A percentile compares a stretch with the other conserved stretches of the same genome.
These are phyloP conservation scores for Hipposideros armiger DNA, from an alignment of 2,113 vertebrate species.

Conservation along the genomic window DNA sequence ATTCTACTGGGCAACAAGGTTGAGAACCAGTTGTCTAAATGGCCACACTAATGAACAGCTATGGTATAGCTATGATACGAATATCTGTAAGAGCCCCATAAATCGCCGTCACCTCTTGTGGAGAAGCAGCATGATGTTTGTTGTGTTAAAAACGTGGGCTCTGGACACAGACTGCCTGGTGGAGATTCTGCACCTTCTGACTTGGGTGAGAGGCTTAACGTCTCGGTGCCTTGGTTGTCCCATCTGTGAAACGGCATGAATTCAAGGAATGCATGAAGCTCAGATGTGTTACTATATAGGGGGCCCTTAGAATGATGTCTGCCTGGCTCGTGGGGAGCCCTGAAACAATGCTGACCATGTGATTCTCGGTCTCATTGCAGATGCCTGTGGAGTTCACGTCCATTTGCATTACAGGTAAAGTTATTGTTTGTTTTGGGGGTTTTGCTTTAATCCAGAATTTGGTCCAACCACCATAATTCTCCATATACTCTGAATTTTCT, in stretches of 20 bases:
- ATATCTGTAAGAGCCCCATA: not conserved
- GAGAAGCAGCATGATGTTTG: not conserved
- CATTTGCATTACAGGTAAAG: not conserved
- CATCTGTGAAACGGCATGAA: not conserved
- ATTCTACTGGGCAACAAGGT: not conserved
- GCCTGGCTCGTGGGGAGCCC: not conserved
- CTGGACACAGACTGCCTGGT: not conserved
- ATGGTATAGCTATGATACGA: no score
- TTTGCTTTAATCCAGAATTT: not conserved
- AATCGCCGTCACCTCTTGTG: no score
- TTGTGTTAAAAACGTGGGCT: not conserved
- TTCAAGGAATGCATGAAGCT: not conserved
- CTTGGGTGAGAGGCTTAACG: not conserved
- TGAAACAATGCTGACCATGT: not conserved
- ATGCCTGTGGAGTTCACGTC: not conserved
- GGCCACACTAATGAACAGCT: not conserved
- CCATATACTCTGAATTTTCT: not conserved
- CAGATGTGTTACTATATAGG: not conserved
- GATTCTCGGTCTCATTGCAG: not conserved
- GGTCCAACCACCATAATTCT: not conserved
- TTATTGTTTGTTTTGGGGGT: not conserved
- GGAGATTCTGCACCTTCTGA: not conserved
- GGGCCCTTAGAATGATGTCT: not conserved
- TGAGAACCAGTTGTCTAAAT: not conserved
- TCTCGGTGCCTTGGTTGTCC: not conserved